Conservation (phyloP, 2,113 vertebrate genomes). For the Sula dactylatra region DNA sequence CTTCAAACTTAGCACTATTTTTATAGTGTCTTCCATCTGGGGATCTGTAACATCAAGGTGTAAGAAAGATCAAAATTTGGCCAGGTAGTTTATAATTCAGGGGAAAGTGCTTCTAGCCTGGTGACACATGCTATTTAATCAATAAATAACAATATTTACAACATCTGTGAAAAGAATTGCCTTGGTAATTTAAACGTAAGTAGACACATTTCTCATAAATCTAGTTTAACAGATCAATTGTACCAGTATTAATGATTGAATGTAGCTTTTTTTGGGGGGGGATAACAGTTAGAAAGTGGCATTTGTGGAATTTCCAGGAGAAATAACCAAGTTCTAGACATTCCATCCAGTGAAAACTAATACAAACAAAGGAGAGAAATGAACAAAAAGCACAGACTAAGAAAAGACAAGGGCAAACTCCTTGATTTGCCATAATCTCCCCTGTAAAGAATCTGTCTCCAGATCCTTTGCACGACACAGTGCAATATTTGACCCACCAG, state of each 20-base stretch:
- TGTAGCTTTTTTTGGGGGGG: not conserved
- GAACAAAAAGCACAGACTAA: not conserved
- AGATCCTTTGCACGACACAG: not conserved
- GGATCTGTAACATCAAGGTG: not conserved
- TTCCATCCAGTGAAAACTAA: not conserved
- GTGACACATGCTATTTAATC: not conserved
- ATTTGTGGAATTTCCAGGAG: not conserved
- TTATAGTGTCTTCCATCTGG: conserved; percentile 1
- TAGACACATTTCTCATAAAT: not conserved
- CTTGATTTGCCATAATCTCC: not conserved
- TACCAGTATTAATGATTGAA: not conserved
- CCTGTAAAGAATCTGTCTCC: not conserved
- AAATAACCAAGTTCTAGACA: not conserved
- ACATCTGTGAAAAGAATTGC: not conserved
- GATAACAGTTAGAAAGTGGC: not conserved
- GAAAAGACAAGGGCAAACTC: not conserved
- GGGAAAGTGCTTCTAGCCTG: not conserved
- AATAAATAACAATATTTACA: not conserved
- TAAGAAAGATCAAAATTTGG: conserved; percentile 8
- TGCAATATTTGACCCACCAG: not conserved
- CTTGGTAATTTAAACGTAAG: not conserved
- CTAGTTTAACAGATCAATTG: not conserved
- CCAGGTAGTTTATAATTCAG: not conserved
- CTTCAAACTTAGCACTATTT: conserved; percentile 17
- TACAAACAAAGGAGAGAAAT: not conserved